Evolutionary conservation across 2,113 vertebrate species (phyloP).

Genomic region (Pontoporia blainvillei): DNA sequence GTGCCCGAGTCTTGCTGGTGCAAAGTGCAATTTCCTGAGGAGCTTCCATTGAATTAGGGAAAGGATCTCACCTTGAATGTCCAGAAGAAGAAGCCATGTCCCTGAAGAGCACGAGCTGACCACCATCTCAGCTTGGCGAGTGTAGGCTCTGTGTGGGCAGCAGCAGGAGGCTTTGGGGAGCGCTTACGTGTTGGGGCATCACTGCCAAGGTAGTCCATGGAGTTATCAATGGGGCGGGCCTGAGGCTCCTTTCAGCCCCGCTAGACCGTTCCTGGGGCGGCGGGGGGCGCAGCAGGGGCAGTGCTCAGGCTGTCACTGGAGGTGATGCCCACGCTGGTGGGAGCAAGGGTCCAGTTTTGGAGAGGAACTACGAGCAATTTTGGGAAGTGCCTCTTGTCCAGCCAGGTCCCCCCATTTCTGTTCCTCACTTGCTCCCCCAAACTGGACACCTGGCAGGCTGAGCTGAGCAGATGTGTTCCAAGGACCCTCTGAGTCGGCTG

Average conservation of each 20-base stretch:
- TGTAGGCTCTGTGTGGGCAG: rapidly evolving
- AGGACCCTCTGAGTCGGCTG: not conserved
- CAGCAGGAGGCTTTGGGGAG: rapidly evolving
- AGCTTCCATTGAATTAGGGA: not conserved
- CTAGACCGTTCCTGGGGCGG: rapidly evolving
- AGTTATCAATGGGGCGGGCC: rapidly evolving
- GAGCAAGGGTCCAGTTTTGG: rapidly evolving
- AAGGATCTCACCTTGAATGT: not conserved
- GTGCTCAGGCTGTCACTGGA: rapidly evolving
- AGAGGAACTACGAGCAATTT: rapidly evolving
- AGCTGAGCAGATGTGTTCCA: not conserved
- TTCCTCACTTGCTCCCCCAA: not conserved
- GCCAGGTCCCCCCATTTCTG: rapidly evolving
- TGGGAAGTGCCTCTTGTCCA: not conserved
- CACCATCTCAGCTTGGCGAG: too few relatives aligned
- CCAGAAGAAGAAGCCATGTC: not conserved
- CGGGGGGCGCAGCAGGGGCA: not conserved
- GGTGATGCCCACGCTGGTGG: rapidly evolving
- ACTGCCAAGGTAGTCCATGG: rapidly evolving
- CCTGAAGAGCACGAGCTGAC: not conserved
- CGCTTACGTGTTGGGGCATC: rapidly evolving
- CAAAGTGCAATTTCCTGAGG: not conserved
- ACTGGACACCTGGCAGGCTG: not conserved
- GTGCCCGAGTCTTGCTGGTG: rapidly evolving
- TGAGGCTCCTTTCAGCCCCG: not conserved